Base-by-base conservation (phyloP, 2,888 invertebrate genomes). In the Phania funesta region DNA sequence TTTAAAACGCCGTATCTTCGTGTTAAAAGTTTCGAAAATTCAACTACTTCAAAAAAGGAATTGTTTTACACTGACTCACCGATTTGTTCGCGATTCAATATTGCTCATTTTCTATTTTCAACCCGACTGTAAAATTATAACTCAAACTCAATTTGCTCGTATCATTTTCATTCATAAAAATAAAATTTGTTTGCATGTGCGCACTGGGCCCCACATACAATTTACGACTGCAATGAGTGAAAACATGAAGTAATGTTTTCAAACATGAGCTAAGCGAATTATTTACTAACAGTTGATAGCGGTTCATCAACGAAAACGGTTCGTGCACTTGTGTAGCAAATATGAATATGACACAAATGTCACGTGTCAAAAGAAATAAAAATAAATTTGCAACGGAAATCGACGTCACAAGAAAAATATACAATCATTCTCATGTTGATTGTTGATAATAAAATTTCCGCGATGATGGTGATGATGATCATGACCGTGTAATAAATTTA, bases 211-310 rank as follows among this genome's bases (percentile, higher is more conserved):
- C 1, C 5, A 16, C 8, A 50, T 22, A 24, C 41, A 29, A 48
- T 44, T 44, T 44, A 41, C 32, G 50, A 52, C 16, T n/a, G n/a
- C n/a, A 75, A 65, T 54, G 67, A 75, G 58, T 67, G 41, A 41
- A 60, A 67, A 6, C 3, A 8, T 24, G 0, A 68, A 41, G 24
- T 32, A 16, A 26, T n/a, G n/a, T n/a, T 44, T 20, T 52, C 2
- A 24, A 2, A 44, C 22, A 16, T 9, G 3, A 20, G 22, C 18
- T 20, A 35, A 68, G 24, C 16, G 18, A 46, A 18, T 20, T 82
- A 44, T 78, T 74, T 75, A 71, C 46, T 48, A 74, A 60, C 60
- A 82, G 82, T 82, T 65, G 35, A 58, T 65, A 20, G 44, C 52
- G 70, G 41, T 52, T 58, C 70, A 24, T 52, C 74, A 75, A 74